Evolutionary conservation across 2,888 invertebrate species (phyloP), one percentile per base, ranked within the genome.

Genomic region (Tetranychus piercei): DNA sequence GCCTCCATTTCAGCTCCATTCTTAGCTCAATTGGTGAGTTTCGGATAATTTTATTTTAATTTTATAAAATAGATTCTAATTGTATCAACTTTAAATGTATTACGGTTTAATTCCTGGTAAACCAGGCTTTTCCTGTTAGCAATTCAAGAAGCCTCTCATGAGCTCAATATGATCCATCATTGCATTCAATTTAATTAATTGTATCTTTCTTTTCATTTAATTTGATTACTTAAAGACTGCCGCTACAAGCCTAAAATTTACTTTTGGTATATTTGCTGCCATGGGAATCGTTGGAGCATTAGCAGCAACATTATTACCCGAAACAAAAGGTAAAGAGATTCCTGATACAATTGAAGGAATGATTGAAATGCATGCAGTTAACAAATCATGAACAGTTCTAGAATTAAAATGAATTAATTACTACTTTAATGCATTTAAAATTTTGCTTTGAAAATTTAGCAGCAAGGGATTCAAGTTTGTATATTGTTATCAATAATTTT

Each of bases 1-100:
- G 73, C 22, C 45, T 73, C 73, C n/a, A 64, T 73, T 18, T 73
- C 43, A 43, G 73, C 55, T 11, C 73, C 73, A 73, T 73, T 73
- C 43, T n/a, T 44, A n/a, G n/a, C 20, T 44, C 23, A 71, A 71
- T 44, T 71, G 43, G 71, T 71, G 11, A 44, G 71, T 70, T n/a
- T 70, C 7, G n/a, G 8, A 0, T 66, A 20, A 8, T 22, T 6
- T 22, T 70, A 34, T 15, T 15, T 5, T 23, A 15, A 34, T 23
- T 22, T n/a, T 70, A 23, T 22, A 22, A 8, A 18, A 15, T 22
- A 22, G 70, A 70, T 23, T 70, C 1, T 6, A 70, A 23, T 70
- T n/a, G 8, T 9, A 1, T 23, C 4, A 22, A 0, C 15, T 70
- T 70, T 70, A 34, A 34, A 34, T 5, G 4, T 65, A 4, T 65